A percentile compares a stretch with the other conserved stretches of the same genome.
Conservation (phyloP, 1,140 invertebrate genomes). For the Magallana angulata region DNA sequence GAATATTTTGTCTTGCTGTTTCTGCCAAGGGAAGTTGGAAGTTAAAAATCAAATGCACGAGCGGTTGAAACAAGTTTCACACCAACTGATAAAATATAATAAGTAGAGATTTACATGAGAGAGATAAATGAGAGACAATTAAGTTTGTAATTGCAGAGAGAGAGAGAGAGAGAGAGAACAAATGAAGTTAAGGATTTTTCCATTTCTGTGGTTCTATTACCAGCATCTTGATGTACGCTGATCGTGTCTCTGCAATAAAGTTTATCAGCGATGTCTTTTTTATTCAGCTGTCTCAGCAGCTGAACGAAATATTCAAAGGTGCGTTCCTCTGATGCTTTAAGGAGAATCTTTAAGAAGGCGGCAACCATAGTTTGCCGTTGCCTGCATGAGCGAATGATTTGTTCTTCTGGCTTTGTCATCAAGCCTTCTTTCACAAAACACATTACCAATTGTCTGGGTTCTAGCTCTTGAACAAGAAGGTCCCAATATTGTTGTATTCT, state of each 20-base stretch:
- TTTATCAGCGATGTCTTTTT: background rate
- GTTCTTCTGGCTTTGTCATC: background rate
- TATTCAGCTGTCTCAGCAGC: background rate
- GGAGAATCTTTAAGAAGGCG: background rate
- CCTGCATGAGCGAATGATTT: background rate
- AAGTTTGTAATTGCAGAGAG: too few relatives aligned
- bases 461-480: background rate
- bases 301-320: conserved; percentile 1
- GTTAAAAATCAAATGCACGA: background rate
- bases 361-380: background rate
- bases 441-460: background rate
- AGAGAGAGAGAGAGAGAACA: too few relatives aligned
- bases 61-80: background rate
- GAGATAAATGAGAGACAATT: too few relatives aligned
- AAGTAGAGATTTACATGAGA: too few relatives aligned
- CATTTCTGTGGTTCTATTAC: background rate
- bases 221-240: background rate
- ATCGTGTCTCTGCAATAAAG: background rate
- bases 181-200: too few relatives aligned
- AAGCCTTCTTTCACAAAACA: background rate
- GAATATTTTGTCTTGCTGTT: background rate
- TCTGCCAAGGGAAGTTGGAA: background rate
- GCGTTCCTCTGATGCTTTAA: background rate
- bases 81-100: too few relatives aligned
- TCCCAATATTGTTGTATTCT: conserved; percentile 9